These are phyloP conservation scores for Patella ulyssiponensis DNA, from an alignment of 2,888 invertebrate genomes.

Conservation along the genomic window DNA sequence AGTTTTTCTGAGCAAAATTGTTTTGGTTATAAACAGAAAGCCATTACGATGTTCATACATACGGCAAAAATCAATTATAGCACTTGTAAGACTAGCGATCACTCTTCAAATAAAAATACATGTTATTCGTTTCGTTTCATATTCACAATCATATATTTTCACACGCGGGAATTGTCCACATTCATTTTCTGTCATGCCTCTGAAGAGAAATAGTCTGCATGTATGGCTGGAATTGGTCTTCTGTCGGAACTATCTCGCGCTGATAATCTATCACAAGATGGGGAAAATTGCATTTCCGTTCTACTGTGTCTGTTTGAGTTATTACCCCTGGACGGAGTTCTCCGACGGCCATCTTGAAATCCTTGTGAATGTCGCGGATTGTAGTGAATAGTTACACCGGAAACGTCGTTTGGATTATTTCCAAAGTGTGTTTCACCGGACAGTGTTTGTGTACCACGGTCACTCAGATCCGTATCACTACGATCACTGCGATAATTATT, in stretches of 20 bases:
- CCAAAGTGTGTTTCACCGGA: constrained; percentile 14
- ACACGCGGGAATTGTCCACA: too few species aligned
- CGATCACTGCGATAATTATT: background rate
- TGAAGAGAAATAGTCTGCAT: constrained; percentile 24
- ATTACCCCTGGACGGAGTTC: constrained; percentile 8
- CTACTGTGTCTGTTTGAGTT: constrained; percentile 9
- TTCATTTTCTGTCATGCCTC: background rate
- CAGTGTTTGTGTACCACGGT: constrained; percentile 4
- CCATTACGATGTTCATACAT: too few species aligned
- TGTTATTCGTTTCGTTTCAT: too few species aligned
- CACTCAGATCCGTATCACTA: background rate
- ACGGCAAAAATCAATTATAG: too few species aligned
- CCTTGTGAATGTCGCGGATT: constrained; percentile 14
- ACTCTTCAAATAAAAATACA: too few species aligned
- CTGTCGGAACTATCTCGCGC: constrained; percentile 14
- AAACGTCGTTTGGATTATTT: constrained; percentile 21
- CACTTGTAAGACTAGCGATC: too few species aligned
- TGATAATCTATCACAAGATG: constrained; percentile 16
- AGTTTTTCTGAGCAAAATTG: too few species aligned
- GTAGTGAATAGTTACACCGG: constrained; percentile 17
- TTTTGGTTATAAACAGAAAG: too few species aligned
- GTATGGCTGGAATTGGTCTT: constrained; percentile 23
- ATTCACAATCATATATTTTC: too few species aligned
- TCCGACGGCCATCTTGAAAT: constrained; percentile 18
- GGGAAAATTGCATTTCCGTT: background rate